Percentiles rank a stretch among this genome's conserved stretches.
Evolutionary conservation across 35 echinoderm and acorn worm species (phyloP).

Genomic region (Ophiothrix spiculata): DNA sequence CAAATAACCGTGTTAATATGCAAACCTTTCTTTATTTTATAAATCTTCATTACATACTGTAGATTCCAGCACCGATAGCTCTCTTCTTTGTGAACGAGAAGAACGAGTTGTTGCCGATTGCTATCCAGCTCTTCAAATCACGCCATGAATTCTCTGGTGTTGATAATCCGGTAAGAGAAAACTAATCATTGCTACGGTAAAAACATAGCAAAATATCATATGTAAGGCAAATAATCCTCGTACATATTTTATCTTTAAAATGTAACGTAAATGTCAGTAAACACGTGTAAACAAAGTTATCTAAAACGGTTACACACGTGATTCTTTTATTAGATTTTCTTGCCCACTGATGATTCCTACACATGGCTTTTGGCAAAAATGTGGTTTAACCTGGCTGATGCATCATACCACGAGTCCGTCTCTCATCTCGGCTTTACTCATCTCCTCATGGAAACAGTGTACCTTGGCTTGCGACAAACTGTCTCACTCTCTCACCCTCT

Average conservation of each 20-base stretch:
- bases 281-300: too few species aligned
- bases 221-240: background rate
- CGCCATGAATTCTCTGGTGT: background rate
- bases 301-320: too few species aligned
- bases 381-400: constrained; percentile 62
- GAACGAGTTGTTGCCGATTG: background rate
- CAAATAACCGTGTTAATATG: too few species aligned
- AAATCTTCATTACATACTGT: too few species aligned
- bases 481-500: background rate
- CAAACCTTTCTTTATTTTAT: too few species aligned
- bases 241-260: background rate
- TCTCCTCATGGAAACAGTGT: constrained; percentile 51
- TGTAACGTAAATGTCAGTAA: background rate
- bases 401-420: constrained; percentile 58
- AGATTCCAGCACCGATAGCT: background rate
- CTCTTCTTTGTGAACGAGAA: background rate
- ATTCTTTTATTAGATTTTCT: constrained; percentile 41
- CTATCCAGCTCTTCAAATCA: background rate
- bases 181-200: background rate
- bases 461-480: constrained; percentile 19
- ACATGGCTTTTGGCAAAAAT: constrained; percentile 71
- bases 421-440: constrained; percentile 73
- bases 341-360: constrained; percentile 44
- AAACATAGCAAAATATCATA: background rate
- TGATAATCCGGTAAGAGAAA: background rate